Percentiles rank a stretch among this genome's conserved stretches.
Evolutionary conservation across 2,888 invertebrate species (phyloP).

Genomic region (Vandiemenella viatica): DNA sequence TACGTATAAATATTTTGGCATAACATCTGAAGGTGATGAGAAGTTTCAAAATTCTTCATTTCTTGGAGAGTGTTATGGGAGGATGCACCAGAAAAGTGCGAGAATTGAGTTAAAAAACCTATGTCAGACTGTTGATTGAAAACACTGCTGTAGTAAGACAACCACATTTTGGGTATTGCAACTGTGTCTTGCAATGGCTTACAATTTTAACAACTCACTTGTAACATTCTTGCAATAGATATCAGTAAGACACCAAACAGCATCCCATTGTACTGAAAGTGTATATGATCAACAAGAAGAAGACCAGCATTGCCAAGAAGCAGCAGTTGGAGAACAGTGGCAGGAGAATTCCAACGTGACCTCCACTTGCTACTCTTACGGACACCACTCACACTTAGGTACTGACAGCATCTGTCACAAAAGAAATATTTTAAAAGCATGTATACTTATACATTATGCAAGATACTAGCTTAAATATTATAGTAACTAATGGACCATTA

Average conservation of each 20-base stretch:
- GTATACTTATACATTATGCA: slow-evolving; percentile 2
- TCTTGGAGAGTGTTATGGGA: too few relatives aligned
- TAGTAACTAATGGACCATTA: too few relatives aligned
- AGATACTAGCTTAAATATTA: too few relatives aligned
- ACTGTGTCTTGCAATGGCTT: neutral
- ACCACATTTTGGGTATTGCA: neutral
- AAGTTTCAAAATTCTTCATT: too few relatives aligned
- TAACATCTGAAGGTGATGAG: too few relatives aligned
- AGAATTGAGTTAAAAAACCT: too few relatives aligned
- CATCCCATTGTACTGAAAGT: slow-evolving; percentile 98
- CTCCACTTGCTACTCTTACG: slow-evolving; percentile 29
- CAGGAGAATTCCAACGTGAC: slow-evolving; percentile 30
- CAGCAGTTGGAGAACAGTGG: slow-evolving; percentile 45
- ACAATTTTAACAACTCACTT: slow-evolving; percentile 30
- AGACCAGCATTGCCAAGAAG: slow-evolving; percentile 75
- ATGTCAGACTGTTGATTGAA: slow-evolving; percentile 7
- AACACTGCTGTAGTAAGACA: slow-evolving; percentile 2
- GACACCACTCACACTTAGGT: slow-evolving; percentile 25
- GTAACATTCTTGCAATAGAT: slow-evolving; percentile 57
- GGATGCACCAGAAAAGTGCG: too few relatives aligned
- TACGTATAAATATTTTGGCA: too few relatives aligned
- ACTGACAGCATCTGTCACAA: slow-evolving; percentile 39
- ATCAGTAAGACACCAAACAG: slow-evolving; percentile 72
- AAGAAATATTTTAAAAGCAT: slow-evolving; percentile 6
- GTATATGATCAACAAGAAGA: slow-evolving; percentile 87